Evolutionary conservation across 2,113 vertebrate species (phyloP).

Genomic region (Vulpes ferrilata): DNA sequence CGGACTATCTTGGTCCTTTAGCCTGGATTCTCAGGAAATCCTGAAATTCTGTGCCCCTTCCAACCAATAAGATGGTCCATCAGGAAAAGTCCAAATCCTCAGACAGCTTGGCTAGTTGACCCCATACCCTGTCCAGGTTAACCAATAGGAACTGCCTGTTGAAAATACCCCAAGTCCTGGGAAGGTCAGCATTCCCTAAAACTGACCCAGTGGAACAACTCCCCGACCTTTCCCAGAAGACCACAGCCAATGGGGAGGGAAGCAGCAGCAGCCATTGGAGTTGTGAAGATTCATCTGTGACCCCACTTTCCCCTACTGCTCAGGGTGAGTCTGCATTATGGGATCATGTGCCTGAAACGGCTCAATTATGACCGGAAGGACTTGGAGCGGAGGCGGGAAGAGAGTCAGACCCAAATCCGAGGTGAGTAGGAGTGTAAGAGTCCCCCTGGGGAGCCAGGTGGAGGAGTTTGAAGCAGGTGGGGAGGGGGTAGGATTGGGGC

Average conservation of each 20-base stretch:
- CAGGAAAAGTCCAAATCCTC: neutral
- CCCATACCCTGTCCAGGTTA: neutral
- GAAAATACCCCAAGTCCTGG: neutral
- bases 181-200: neutral
- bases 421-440: conserved; percentile 82
- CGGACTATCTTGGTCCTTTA: neutral
- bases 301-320: neutral
- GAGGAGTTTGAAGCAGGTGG: neutral
- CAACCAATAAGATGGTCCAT: neutral
- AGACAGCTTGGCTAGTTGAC: neutral
- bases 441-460: neutral
- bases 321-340: conserved; percentile 97
- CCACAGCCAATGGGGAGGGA: neutral
- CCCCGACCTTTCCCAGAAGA: neutral
- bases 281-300: neutral
- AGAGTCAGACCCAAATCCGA: conserved; percentile 93
- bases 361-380: conserved; percentile 97
- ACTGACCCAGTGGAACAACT: neutral
- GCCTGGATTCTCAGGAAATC: neutral
- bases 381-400: conserved; percentile 94
- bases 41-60: neutral
- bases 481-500: neutral
- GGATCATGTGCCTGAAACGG: conserved; percentile 97
- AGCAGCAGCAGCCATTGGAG: neutral
- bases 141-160: neutral